Evolutionary conservation across 2,797 vertebrate species (phyloP).

Genomic region (Liparis tanakae): DNA sequence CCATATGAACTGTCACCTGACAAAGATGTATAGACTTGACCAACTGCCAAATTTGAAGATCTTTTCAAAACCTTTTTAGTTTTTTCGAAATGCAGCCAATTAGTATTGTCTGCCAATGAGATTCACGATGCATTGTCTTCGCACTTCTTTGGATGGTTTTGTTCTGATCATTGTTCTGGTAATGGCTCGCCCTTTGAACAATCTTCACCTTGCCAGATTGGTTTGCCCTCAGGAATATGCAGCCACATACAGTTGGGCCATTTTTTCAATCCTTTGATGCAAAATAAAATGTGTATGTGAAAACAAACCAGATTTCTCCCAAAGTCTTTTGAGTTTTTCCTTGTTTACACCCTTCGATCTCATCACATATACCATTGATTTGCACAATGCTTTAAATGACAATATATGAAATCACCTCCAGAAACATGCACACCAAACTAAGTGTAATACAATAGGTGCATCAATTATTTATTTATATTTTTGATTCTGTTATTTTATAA

Average conservation of each 20-base stretch:
- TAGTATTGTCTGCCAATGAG: slow-evolving; percentile 62
- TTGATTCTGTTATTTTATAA: slow-evolving; percentile 4
- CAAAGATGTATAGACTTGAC: slow-evolving; percentile 46
- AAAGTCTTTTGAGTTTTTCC: slow-evolving; percentile 26
- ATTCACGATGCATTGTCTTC: slow-evolving; percentile 61
- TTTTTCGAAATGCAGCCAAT: slow-evolving; percentile 50
- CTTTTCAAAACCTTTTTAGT: slow-evolving; percentile 32
- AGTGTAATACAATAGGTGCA: neutral
- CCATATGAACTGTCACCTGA: slow-evolving; percentile 18
- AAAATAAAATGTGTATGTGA: slow-evolving; percentile 86
- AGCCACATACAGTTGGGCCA: slow-evolving; percentile 78
- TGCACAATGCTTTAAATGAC: neutral
- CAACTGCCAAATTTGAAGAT: slow-evolving; percentile 49
- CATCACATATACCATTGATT: neutral
- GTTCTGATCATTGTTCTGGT: slow-evolving; percentile 69
- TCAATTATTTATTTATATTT: slow-evolving; percentile 4
- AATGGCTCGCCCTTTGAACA: slow-evolving; percentile 71
- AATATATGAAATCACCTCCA: neutral
- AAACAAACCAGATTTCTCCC: slow-evolving; percentile 57
- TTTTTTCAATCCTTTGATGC: slow-evolving; percentile 81
- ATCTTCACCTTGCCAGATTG: slow-evolving; percentile 79
- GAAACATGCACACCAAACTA: neutral
- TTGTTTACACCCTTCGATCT: neutral
- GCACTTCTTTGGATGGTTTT: slow-evolving; percentile 57
- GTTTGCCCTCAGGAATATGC: slow-evolving; percentile 85